Evolutionary conservation across 2,888 invertebrate species (phyloP), one percentile per base, ranked within the genome.

Genomic region (Drosophila maculinotata): DNA sequence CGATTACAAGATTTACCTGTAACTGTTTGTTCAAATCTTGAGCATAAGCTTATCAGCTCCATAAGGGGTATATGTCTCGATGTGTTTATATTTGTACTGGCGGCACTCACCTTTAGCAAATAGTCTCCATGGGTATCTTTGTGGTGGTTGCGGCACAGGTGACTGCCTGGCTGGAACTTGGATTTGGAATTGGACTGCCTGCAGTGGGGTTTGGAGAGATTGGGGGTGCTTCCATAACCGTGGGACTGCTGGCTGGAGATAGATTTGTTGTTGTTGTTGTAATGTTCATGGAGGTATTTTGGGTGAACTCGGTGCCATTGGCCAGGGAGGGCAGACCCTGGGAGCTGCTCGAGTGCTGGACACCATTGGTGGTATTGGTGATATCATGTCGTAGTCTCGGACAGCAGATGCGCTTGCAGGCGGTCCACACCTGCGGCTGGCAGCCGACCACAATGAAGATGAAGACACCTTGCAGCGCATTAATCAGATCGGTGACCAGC

Each of bases 371-470:
- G 17, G 93, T 93, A 70, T 91, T 92, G 51, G 91, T 91, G 76
- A 93, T 92, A 69, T 93, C 92, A 71, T 93, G 92, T 26, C 93
- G 92, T 60, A 93, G 92, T 68, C 93, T 92, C 74, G 93, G 93
- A 82, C 94, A 94, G 92, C 94, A 94, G 74, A 95, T 92, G 58
- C 95, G 92, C 89, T 94, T 94, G 28, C 94, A 92, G 36, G 95
- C 94, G 25, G 94, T 93, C 92, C 95, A 93, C 84, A 95, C 95
- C 93, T 97, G 97, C 59, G 96, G 97, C 93, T 97, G 97, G 91
- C 96, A 96, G 48, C 96, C 97, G 78, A 97, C 96, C 74, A 97
- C 97, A 87, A 96, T 94, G 92, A 97, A 97, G 87, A 97, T 97
- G 91, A 97, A 95, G 53, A 97, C 95, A 74, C 97, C 97, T 91